Evolutionary conservation across 2,113 vertebrate species (phyloP), one percentile per base, ranked within the genome.

Genomic region (Dromas ardeola): DNA sequence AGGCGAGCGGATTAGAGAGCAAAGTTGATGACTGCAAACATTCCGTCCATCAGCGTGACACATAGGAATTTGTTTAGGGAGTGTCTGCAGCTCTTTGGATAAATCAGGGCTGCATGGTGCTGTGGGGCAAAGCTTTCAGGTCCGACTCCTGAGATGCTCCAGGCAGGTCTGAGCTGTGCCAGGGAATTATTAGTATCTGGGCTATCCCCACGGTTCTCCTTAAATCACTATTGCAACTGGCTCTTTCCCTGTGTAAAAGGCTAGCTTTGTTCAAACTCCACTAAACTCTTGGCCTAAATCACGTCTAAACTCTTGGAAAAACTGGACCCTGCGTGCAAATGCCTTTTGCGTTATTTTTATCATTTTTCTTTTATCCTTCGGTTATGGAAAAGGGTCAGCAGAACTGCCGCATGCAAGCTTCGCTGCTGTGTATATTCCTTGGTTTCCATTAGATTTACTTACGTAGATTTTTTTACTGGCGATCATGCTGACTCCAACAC

Each of bases 381-480:
- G 8, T 32, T 45, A 11, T 10, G 12, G 9, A 47, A 47, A 81
- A 83, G 14, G 26, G 29, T 40, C 30, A 88, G 40, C 23, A 42
- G 36, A 86, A 43, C 25, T 63, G 36, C n/a, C 0, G 0, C n/a
- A 11, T 53, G 36, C 36, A 40, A 71, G 45, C 13, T 76, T 77
- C 25, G 5, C 29, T 38, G 2, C 18, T 38, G 2, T 50, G 32
- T 52, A 0, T 23, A 9, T 67, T 65, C 25, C 14, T 4, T 40
- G 10, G 38, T 49, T 52, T 58, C 80, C 1, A 0, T n/a, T 49
- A 0, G 2, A 58, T 78, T 83, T 50, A 49, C 26, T 71, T 40
- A 36, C 0, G 1, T 0, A 12, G 36, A 49, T 34, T 78, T 86
- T 62, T 61, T 27, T 14, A 29, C 22, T 0, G 4, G 32, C 1